phyloP scores from a whole-genome alignment of 1,140 invertebrate species.

The Macrocentrus cingulum region DNA sequence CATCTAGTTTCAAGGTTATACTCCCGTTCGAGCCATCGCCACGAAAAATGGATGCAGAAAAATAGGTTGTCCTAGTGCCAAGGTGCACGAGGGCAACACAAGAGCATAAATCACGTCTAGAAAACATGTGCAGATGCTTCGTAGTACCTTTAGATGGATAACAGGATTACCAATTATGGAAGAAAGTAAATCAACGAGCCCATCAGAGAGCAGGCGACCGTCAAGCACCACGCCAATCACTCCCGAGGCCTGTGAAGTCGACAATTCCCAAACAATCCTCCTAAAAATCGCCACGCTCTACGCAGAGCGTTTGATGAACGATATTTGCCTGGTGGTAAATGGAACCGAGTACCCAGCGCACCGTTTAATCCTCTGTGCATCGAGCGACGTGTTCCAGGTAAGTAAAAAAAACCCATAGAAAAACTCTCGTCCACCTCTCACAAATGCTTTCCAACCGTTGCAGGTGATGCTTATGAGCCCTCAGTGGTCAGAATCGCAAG shows the following conservation, averaged over 20 bases:
- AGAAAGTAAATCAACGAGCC: constrained; percentile 21
- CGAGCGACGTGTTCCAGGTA: constrained; percentile 93
- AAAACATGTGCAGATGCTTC: constrained; percentile 39
- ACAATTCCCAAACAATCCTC: constrained; percentile 78
- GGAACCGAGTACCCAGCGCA: constrained; percentile 83
- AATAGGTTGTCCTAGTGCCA: constrained; percentile 8
- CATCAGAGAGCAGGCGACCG: constrained; percentile 17
- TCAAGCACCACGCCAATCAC: constrained; percentile 19
- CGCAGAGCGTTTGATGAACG: constrained; percentile 82
- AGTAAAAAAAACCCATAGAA: constrained; percentile 19
- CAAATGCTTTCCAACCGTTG: no score
- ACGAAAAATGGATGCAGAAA: neutral
- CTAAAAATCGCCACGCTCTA: constrained; percentile 81
- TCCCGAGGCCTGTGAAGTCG: constrained; percentile 55
- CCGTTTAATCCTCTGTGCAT: constrained; percentile 88
- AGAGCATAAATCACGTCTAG: constrained; percentile 21
- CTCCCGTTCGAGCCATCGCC: no score
- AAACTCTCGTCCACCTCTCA: constrained; percentile 1
- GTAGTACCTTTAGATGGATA: constrained; percentile 40
- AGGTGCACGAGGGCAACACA: constrained; percentile 13
- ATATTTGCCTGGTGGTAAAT: constrained; percentile 80
- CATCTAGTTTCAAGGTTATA: no score
- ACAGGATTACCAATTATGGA: constrained; percentile 35
- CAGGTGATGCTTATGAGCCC: constrained; percentile 94
- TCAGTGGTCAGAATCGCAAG: constrained; percentile 87